These are phyloP conservation scores for Chionis minor DNA, from an alignment of 2,113 vertebrate genomes.

Conservation along the genomic window DNA sequence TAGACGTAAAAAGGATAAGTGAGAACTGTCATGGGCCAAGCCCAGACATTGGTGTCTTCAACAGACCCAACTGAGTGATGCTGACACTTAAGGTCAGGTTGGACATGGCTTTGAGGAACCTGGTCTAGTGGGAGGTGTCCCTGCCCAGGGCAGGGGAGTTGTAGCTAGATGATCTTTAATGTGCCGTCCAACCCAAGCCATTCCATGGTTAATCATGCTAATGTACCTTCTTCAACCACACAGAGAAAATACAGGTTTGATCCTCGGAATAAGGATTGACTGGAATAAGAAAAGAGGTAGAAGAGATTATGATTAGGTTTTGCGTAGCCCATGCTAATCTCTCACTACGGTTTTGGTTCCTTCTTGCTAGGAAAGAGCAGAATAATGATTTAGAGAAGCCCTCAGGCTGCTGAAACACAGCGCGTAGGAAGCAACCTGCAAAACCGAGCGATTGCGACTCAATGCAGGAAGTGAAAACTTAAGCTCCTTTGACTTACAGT, in stretches of 20 bases:
- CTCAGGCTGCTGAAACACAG: background rate
- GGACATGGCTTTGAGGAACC: background rate
- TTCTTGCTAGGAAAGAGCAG: background rate
- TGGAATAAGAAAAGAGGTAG: background rate
- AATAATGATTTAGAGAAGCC: background rate
- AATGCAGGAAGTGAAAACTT: slow-evolving; percentile 11
- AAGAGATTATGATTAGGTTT: background rate
- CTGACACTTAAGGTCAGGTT: background rate
- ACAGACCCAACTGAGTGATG: background rate
- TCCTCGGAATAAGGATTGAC: background rate
- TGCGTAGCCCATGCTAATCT: background rate
- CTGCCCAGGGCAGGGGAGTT: background rate
- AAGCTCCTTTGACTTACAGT: slow-evolving; percentile 28
- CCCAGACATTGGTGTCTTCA: background rate
- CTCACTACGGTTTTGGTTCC: background rate
- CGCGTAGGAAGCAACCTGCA: background rate
- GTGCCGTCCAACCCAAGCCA: background rate
- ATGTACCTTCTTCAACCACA: background rate
- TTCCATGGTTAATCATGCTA: rapidly evolving
- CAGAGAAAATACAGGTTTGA: background rate
- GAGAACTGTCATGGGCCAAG: background rate
- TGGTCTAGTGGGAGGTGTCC: background rate
- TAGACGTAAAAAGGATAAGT: background rate
- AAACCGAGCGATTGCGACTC: background rate
- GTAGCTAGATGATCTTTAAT: background rate